Evolutionary conservation across 1,140 invertebrate genomes (phyloP), one percentile per base, ranked within the genome.

Genomic region (Pseudomyrmex dendroicus): DNA sequence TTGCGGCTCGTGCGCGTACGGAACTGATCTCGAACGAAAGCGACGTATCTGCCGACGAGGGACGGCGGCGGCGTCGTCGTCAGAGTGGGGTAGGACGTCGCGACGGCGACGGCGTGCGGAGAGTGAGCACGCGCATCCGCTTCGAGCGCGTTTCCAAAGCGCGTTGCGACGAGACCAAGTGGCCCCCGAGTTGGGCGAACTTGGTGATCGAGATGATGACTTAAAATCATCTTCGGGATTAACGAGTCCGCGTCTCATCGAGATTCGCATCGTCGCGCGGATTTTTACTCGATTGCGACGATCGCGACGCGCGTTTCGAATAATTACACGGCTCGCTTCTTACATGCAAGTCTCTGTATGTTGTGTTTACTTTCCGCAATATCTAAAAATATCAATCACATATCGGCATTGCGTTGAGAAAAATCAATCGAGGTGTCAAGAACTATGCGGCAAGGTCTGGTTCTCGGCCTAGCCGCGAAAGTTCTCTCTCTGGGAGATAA

Each of bases 1-100:
- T 61, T 68, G 73, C 86, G 86, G 48, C 82, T 76, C 67, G 80
- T 80, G 86, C 87, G 87, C 87, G 87, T 73, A 88, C 73, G 20
- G 77, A 77, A 88, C 87, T 88, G 86, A 87, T 74, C 78, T 85
- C 83, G 68, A 82, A 82, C 70, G 66, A 50, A 84, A 76, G 46
- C 63, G 74, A 68, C 80, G 73, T 66, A 61, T 85, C 64, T 20
- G 17, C 8, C 73, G 85, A 64, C 76, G 46, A 35, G 61, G 17
- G 50, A 46, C 68, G 50, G 57, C 67, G 67, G 10, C 64, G 44
- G 44, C 52, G 48, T 44, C 48, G 61, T 9, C 57, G 8, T 46
- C 62, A 13, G 52, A 54, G 61, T 10, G 15, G 73, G 20, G 73
- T 48, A 7, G 52, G 82, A 15, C 82, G 64, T 73, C 35, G 73